Evolutionary conservation across 2,888 invertebrate species (phyloP), one percentile per base, ranked within the genome.

Genomic region (Hyposoter dolosus): DNA sequence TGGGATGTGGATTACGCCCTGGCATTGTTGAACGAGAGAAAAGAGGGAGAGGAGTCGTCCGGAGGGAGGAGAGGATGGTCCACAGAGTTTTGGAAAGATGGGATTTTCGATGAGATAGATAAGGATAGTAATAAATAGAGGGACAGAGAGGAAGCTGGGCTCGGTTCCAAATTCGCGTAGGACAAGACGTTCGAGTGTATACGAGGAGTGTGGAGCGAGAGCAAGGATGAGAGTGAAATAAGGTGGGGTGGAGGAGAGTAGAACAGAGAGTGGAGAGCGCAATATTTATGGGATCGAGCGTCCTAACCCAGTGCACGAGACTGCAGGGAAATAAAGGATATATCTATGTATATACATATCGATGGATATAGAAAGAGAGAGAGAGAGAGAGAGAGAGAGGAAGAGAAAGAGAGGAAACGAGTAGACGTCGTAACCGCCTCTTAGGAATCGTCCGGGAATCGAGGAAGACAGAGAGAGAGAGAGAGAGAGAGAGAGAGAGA

Each of bases 231-330:
- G 79, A 69, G 45, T 60, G 66, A 53, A 82, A 84, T 40, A 60
- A 60, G n/a, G 53, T 12, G 17, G 45, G 45, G 47, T 74, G 43
- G 60, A 74, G 43, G 43, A 74, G 23, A 72, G 40, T 65, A 56
- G 88, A 88, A 79, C 45, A 71, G 83, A 84, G 81, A 81, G 81
- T 35, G 72, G 83, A 86, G 83, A 56, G 68, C 71, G 84, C 86
- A 88, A 90, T 92, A 91, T 92, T 92, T 91, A 92, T 91, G 91
- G 90, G 90, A 88, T 86, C 88, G 79, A 85, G 88, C 89, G 85
- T 91, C 90, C 91, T 91, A 92, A 90, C 89, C 90, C 88, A 90
- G 86, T 91, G 90, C 89, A 82, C 84, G 78, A 76, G 68, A 83
- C 75, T 79, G 69, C 80, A 23, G 50, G 74, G 68, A 74, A 79